phyloP scores from a whole-genome alignment of 2,888 invertebrate genomes.

The Acanthoscelides obtectus region DNA sequence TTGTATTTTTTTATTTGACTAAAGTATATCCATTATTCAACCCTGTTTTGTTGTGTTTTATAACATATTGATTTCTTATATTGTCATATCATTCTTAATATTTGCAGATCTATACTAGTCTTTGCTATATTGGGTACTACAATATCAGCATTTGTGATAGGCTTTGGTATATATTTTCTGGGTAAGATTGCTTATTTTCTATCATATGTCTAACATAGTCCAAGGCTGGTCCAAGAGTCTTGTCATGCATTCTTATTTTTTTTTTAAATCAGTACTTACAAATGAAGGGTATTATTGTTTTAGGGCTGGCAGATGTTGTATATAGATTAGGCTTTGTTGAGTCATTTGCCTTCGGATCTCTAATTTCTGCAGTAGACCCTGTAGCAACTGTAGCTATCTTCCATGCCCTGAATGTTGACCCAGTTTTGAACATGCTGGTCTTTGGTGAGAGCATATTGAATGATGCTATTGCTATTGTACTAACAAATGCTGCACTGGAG shows the following conservation, averaged over 20 bases:
- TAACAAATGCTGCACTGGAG: constrained; percentile 84
- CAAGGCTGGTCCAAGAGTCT: no score
- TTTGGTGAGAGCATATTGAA: constrained; percentile 95
- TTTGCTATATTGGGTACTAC: constrained; percentile 98
- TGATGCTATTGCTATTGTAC: constrained; percentile 97
- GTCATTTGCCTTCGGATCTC: constrained; percentile 96
- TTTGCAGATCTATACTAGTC: constrained; percentile 72
- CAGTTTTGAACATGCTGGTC: constrained; percentile 97
- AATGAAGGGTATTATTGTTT: no score
- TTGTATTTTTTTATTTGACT: no score
- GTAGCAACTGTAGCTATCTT: constrained; percentile 99
- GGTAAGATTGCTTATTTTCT: no score
- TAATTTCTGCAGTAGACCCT: constrained; percentile 98
- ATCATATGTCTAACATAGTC: no score
- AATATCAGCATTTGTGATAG: constrained; percentile 95
- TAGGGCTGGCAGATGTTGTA: constrained; percentile 73
- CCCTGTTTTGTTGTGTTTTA: no score
- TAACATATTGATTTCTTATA: no score
- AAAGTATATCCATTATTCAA: no score
- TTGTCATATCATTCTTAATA: no score
- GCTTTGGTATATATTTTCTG: constrained; percentile 90
- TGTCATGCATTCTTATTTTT: no score
- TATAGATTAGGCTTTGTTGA: constrained; percentile 92
- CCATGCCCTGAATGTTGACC: constrained; percentile 95
- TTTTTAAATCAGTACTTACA: no score